phyloP scores from a whole-genome alignment of 2,113 vertebrate genomes.

The Sardina pilchardus region DNA sequence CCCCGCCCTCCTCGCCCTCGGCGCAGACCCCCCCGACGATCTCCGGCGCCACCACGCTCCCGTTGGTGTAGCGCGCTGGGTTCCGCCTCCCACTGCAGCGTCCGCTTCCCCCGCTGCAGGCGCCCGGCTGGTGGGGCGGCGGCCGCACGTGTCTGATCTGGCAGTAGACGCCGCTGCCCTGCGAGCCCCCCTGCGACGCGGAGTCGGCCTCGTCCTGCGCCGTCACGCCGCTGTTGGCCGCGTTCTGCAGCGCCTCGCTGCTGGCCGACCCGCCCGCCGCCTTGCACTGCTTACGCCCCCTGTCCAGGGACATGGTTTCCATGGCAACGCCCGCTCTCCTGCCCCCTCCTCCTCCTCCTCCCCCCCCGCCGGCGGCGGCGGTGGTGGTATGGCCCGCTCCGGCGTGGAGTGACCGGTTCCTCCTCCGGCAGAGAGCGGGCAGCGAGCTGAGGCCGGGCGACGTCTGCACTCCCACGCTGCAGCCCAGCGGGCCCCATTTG shows the following conservation, averaged over 20 bases:
- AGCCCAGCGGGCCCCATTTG: slow-evolving; percentile 71
- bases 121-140: slow-evolving; percentile 56
- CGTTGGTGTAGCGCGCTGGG: slow-evolving; percentile 68
- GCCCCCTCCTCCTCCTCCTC: background rate
- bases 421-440: slow-evolving; percentile 67
- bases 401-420: slow-evolving; percentile 39
- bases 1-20: slow-evolving; percentile 63
- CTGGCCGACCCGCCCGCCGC: slow-evolving; percentile 40
- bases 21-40: slow-evolving; percentile 71
- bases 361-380: slow-evolving; percentile 28
- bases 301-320: slow-evolving; percentile 53
- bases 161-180: slow-evolving; percentile 68
- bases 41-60: slow-evolving; percentile 77
- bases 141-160: slow-evolving; percentile 63
- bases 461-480: slow-evolving; percentile 77
- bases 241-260: slow-evolving; percentile 68
- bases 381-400: slow-evolving; percentile 28
- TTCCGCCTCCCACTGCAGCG: slow-evolving; percentile 56
- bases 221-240: slow-evolving; percentile 61
- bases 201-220: slow-evolving; percentile 56
- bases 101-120: background rate
- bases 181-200: slow-evolving; percentile 61
- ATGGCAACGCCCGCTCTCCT: slow-evolving; percentile 37
- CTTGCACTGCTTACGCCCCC: slow-evolving; percentile 30
- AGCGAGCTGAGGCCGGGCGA: slow-evolving; percentile 72